Evolutionary conservation across 2,113 vertebrate species (phyloP).

Genomic region (Grammomys surdaster): DNA sequence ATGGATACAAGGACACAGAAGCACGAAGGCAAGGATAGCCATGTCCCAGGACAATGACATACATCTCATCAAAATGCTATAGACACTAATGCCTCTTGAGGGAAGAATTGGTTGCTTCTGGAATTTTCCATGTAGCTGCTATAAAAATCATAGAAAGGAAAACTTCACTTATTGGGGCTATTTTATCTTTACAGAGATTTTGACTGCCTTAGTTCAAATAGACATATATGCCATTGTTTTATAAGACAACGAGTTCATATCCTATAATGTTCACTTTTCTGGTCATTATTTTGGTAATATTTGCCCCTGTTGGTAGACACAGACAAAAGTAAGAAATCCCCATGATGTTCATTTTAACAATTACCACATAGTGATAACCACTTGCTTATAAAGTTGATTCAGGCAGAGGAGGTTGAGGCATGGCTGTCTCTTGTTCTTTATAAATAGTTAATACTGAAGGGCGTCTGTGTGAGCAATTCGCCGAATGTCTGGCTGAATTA

Average conservation of each 20-base stretch:
- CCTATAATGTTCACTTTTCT: background rate
- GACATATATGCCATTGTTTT: background rate
- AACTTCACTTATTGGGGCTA: background rate
- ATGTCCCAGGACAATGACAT: background rate
- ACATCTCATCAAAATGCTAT: background rate
- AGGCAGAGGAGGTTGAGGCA: background rate
- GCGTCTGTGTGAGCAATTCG: too few relatives aligned
- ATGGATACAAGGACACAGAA: background rate
- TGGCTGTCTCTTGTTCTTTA: background rate
- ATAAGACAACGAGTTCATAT: background rate
- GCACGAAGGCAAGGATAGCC: background rate
- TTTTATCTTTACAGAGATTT: background rate
- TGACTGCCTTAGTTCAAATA: background rate
- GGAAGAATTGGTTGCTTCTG: background rate
- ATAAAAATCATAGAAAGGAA: background rate
- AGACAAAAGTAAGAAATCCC: conserved; percentile 9
- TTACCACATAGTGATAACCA: background rate
- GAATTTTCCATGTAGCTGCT: background rate
- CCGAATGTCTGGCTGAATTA: background rate
- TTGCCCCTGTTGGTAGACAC: background rate
- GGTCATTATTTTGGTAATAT: background rate
- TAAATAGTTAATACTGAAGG: too few relatives aligned
- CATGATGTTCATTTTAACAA: background rate
- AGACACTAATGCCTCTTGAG: background rate
- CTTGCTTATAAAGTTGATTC: background rate